These are phyloP conservation scores for Hypselothyrea guttata DNA, from an alignment of 2,888 invertebrate genomes.

Conservation along the genomic window DNA sequence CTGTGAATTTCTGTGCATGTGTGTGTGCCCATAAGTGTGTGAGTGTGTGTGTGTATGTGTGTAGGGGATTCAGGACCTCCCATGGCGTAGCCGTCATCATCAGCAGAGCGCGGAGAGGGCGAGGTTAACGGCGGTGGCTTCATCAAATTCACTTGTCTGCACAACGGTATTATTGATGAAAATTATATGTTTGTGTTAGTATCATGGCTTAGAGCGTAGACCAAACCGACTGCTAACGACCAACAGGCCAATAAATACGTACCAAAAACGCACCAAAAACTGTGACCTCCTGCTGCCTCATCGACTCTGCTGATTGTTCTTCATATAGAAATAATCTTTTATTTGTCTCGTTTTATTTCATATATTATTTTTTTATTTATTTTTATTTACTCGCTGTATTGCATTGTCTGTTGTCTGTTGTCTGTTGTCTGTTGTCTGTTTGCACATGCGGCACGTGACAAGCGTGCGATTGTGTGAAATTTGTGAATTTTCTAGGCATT, in stretches of 20 bases:
- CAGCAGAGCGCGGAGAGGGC: neutral
- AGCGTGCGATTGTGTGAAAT: constrained; percentile 53
- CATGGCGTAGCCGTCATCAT: constrained; percentile 43
- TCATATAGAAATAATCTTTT: constrained; percentile 6
- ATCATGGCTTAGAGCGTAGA: constrained; percentile 44
- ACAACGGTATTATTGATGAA: constrained; percentile 64
- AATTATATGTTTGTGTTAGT: constrained; percentile 67
- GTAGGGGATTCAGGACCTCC: constrained; percentile 39
- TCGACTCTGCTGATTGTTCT: constrained; percentile 33
- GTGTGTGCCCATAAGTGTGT: too few species aligned
- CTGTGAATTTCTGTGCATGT: constrained; percentile 9
- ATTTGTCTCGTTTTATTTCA: constrained; percentile 29
- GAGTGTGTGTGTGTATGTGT: constrained; percentile 14
- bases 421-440: constrained; percentile 45
- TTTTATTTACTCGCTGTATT: too few species aligned
- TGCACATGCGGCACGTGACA: constrained; percentile 63
- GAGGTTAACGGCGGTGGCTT: constrained; percentile 41
- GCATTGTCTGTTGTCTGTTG: too few species aligned
- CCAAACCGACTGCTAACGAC: constrained; percentile 29
- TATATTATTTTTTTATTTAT: constrained; percentile 40
- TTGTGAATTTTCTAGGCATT: constrained; percentile 36
- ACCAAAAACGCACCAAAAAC: constrained; percentile 28
- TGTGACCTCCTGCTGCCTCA: constrained; percentile 48
- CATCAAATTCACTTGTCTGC: constrained; percentile 68
- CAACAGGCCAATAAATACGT: constrained; percentile 10